Conservation (phyloP, 1,140 invertebrate species). For the Sogatella furcifera region DNA sequence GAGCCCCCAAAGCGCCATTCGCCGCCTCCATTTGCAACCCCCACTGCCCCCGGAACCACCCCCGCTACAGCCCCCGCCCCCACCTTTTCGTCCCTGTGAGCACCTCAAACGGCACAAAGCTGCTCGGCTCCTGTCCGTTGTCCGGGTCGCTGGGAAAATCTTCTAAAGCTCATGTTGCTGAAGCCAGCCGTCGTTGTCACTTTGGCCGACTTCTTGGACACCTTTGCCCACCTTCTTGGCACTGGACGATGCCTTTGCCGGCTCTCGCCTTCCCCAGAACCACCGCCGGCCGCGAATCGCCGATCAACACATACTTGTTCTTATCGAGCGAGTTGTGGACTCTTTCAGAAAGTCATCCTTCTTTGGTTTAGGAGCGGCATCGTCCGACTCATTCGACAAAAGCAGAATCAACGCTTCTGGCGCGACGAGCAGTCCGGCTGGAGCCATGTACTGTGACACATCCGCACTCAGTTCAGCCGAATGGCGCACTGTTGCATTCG, state of each 20-base stretch:
- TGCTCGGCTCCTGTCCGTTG: slow-evolving; percentile 17
- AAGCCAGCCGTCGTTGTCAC: slow-evolving; percentile 38
- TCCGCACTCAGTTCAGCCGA: too few species aligned
- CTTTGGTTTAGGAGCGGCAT: slow-evolving; percentile 22
- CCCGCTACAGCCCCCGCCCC: slow-evolving; percentile 41
- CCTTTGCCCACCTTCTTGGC: slow-evolving; percentile 24
- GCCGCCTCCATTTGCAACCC: slow-evolving; percentile 35
- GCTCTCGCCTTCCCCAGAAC: slow-evolving; percentile 9
- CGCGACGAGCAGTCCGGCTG: slow-evolving; percentile 2
- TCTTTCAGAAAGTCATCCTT: slow-evolving; percentile 37
- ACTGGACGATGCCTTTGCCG: slow-evolving; percentile 21
- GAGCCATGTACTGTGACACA: neutral
- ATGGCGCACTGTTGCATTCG: neutral
- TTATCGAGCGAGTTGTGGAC: slow-evolving; percentile 29
- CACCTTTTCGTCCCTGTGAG: slow-evolving; percentile 36
- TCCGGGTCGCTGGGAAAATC: slow-evolving; percentile 58
- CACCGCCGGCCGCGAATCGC: slow-evolving; percentile 27
- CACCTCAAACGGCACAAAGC: slow-evolving; percentile 46
- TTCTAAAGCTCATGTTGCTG: slow-evolving; percentile 69
- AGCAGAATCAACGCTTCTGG: slow-evolving; percentile 10
- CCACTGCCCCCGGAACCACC: slow-evolving; percentile 37
- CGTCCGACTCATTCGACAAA: neutral
- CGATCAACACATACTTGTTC: slow-evolving; percentile 42
- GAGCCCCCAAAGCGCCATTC: slow-evolving; percentile 50
- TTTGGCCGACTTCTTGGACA: slow-evolving; percentile 24